phyloP scores from a whole-genome alignment of 2,113 vertebrate genomes.

The Zosterops pallidus region DNA sequence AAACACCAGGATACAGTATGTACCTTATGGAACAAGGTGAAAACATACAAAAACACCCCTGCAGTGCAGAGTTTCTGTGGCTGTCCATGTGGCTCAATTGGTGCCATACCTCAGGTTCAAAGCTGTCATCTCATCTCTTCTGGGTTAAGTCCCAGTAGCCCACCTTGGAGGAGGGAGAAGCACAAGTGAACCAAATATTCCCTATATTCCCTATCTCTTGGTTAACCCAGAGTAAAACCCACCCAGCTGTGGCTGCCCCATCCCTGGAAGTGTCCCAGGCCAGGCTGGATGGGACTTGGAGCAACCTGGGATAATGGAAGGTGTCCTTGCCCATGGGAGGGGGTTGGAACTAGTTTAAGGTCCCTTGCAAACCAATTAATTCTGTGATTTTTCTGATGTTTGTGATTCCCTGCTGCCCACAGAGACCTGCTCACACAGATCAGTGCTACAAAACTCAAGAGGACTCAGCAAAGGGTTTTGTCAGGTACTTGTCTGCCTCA shows the following conservation, averaged over 20 bases:
- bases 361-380: not conserved
- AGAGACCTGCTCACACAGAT: not conserved
- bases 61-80: not conserved
- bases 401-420: not conserved
- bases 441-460: not conserved
- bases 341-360: not conserved
- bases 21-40: not conserved
- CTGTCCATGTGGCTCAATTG: rapidly evolving
- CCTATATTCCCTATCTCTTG: rapidly evolving
- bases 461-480: rapidly evolving
- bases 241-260: not conserved
- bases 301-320: not conserved
- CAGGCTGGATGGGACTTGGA: rapidly evolving
- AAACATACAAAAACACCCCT: not conserved
- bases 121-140: not conserved
- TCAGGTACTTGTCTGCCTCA: too few species aligned
- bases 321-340: not conserved
- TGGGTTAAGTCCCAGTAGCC: not conserved
- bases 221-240: not conserved
- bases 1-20: rapidly evolving
- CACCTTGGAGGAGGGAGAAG: not conserved
- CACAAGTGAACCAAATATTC: rapidly evolving
- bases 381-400: not conserved
- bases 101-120: not conserved
- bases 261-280: not conserved